phyloP scores from a whole-genome alignment of 2,888 invertebrate genomes.

The Ophion slaviceki region DNA sequence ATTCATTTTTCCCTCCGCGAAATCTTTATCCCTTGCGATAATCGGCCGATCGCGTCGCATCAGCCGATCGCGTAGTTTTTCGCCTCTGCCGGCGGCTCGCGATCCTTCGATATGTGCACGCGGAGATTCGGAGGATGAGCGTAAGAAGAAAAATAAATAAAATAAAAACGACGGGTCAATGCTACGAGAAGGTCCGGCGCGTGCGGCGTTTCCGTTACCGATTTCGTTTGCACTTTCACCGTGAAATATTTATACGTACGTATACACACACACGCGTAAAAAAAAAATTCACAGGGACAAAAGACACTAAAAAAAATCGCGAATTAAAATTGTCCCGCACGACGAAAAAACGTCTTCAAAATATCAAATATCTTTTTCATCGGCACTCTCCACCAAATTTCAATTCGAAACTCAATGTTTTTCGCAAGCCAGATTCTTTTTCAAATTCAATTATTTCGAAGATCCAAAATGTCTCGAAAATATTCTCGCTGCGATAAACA shows the following conservation, averaged over 20 bases:
- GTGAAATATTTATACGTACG: slow-evolving; percentile 54
- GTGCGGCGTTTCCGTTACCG: slow-evolving; percentile 57
- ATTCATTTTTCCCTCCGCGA: slow-evolving; percentile 48
- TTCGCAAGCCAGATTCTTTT: too few relatives aligned
- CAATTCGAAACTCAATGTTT: too few relatives aligned
- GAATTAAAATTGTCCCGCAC: not conserved
- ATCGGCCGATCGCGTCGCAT: slow-evolving; percentile 28
- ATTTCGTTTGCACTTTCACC: slow-evolving; percentile 66
- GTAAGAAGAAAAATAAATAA: not conserved
- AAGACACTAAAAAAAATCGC: not conserved
- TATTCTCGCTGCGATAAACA: too few relatives aligned
- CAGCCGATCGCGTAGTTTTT: slow-evolving; percentile 9
- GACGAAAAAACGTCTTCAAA: too few relatives aligned
- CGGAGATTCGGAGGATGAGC: not conserved
- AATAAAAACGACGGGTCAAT: slow-evolving; percentile 30
- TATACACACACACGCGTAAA: not conserved
- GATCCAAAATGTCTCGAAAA: too few relatives aligned
- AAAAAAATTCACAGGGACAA: not conserved
- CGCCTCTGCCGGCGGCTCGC: not conserved
- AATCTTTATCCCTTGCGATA: not conserved
- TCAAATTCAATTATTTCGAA: too few relatives aligned
- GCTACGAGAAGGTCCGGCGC: slow-evolving; percentile 18
- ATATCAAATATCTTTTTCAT: too few relatives aligned
- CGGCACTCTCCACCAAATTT: too few relatives aligned
- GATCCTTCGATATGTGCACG: too few relatives aligned